phyloP scores from a whole-genome alignment of 2,888 invertebrate genomes.

The Drosophila rubida region DNA sequence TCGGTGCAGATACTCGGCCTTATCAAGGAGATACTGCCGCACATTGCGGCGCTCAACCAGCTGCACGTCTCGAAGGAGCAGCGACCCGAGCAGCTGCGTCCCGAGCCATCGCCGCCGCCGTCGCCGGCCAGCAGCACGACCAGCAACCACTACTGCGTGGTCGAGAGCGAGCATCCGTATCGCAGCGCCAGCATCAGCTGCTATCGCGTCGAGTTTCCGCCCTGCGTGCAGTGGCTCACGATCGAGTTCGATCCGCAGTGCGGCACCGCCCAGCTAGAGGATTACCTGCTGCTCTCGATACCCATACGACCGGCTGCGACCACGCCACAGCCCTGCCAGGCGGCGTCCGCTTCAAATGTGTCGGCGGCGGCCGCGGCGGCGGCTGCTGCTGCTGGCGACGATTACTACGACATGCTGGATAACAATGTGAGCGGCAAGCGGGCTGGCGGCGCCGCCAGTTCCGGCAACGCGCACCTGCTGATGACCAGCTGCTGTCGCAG shows the following conservation, averaged over 20 bases:
- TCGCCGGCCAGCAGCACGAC: conserved; percentile 86
- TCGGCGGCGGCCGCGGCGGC: conserved; percentile 10
- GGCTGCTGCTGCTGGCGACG: conserved; percentile 61
- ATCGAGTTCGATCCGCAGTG: conserved; percentile 97
- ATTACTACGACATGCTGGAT: conserved; percentile 82
- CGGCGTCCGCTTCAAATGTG: conserved; percentile 2
- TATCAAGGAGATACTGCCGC: conserved; percentile 94
- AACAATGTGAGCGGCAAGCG: conserved; percentile 72
- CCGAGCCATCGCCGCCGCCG: conserved; percentile 74
- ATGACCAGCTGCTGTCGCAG: conserved; percentile 76
- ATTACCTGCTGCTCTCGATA: conserved; percentile 91
- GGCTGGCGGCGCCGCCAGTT: background rate
- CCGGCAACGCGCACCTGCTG: conserved; percentile 61
- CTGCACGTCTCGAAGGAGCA: conserved; percentile 84
- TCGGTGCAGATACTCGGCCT: conserved; percentile 93
- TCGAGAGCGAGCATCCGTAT: conserved; percentile 99
- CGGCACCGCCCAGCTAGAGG: conserved; percentile 96
- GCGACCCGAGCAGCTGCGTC: conserved; percentile 55
- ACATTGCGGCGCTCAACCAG: conserved; percentile 94
- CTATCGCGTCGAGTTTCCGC: conserved; percentile 94
- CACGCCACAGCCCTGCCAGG: conserved; percentile 51
- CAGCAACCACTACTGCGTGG: conserved; percentile 94
- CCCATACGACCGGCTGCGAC: conserved; percentile 84
- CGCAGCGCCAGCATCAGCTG: conserved; percentile 94
- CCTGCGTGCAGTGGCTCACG: conserved; percentile 95